These are phyloP conservation scores for Hanleya hanleyi DNA, from an alignment of 2,888 invertebrate genomes.

Conservation along the genomic window DNA sequence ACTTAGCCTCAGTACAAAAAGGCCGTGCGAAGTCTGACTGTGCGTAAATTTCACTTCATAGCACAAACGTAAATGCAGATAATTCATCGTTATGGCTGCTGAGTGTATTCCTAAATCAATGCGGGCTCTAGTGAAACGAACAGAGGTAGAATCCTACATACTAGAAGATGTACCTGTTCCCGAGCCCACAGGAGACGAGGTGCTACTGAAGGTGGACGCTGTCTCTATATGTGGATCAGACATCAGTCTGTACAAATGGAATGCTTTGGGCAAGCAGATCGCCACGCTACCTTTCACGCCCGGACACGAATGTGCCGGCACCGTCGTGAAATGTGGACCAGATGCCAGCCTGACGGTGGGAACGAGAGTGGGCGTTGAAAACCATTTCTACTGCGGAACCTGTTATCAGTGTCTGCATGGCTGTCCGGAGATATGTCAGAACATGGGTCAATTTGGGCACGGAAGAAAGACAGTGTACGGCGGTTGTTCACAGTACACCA, in stretches of 20 bases:
- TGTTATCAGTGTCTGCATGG: constrained; percentile 64
- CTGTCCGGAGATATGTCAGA: constrained; percentile 57
- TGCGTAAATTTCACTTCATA: no score
- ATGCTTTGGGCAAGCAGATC: constrained; percentile 60
- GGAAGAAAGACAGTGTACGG: constrained; percentile 64
- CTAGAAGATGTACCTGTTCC: constrained; percentile 57
- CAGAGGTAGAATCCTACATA: constrained; percentile 56
- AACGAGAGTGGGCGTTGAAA: constrained; percentile 63
- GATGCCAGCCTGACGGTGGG: constrained; percentile 56
- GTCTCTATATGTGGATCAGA: constrained; percentile 68
- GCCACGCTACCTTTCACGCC: constrained; percentile 67
- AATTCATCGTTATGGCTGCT: no score
- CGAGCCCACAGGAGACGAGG: constrained; percentile 58
- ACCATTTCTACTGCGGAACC: constrained; percentile 64
- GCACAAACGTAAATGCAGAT: no score
- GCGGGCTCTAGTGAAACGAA: constrained; percentile 62
- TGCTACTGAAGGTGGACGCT: constrained; percentile 60
- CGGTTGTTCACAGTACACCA: constrained; percentile 66
- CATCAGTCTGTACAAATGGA: constrained; percentile 66
- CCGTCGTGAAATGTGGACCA: constrained; percentile 66
- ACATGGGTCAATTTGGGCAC: constrained; percentile 70
- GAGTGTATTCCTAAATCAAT: constrained; percentile 43
- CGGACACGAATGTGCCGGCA: constrained; percentile 67
- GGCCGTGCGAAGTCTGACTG: no score
- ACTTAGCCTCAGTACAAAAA: no score